A percentile compares a stretch with the other conserved stretches of the same genome.
Conservation (phyloP, 2,113 vertebrate species). For the Isichthys henryi region DNA sequence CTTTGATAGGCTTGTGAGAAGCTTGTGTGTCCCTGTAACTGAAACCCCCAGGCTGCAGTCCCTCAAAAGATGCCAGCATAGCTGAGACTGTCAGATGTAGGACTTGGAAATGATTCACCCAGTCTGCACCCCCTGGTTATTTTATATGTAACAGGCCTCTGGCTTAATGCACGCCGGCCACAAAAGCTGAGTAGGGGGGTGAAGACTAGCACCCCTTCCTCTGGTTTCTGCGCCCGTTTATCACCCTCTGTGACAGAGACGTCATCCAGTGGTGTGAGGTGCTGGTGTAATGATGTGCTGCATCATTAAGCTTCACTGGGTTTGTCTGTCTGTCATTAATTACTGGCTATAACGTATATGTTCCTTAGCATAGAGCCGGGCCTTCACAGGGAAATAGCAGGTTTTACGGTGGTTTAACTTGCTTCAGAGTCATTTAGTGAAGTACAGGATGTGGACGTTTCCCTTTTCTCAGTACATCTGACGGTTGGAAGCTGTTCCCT, state of each 20-base stretch:
- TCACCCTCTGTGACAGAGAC: background rate
- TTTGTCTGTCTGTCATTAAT: background rate
- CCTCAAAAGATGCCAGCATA: background rate
- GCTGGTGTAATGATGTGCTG: background rate
- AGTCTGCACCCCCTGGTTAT: background rate
- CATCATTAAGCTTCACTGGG: background rate
- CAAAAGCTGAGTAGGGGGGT: background rate
- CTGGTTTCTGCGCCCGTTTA: background rate
- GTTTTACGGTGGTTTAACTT: conserved; percentile 42
- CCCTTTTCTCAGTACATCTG: conserved; percentile 28
- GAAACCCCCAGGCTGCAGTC: background rate
- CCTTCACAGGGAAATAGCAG: conserved; percentile 24
- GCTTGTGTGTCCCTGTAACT: background rate
- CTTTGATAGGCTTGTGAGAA: background rate
- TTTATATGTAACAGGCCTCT: background rate
- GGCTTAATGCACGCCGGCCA: background rate
- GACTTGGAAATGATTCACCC: background rate
- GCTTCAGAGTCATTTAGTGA: conserved; percentile 33
- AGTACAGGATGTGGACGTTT: conserved; percentile 35
- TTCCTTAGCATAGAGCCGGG: conserved; percentile 18
- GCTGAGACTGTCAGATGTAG: background rate
- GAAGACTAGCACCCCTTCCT: background rate
- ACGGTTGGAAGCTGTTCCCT: conserved; percentile 27
- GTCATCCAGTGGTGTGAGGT: background rate
- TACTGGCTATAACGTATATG: background rate